These are phyloP conservation scores for Ridgeia piscesae DNA, from an alignment of 1,140 invertebrate genomes.

Conservation along the genomic window DNA sequence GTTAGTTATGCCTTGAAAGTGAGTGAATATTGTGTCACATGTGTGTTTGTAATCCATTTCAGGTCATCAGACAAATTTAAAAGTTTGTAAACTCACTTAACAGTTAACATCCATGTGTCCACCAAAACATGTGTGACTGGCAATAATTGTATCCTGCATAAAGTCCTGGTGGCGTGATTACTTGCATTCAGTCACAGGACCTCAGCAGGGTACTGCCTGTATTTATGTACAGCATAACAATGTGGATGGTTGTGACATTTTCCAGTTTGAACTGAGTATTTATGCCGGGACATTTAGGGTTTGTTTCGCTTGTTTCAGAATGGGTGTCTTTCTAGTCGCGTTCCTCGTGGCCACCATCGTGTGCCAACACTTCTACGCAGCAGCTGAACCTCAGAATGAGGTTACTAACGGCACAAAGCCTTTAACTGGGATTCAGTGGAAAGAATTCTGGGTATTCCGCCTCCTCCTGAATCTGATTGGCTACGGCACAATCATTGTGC, in stretches of 20 bases:
- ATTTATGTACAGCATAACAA: not conserved
- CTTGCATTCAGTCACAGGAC: not conserved
- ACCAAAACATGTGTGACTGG: no score
- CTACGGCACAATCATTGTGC: constrained; percentile 85
- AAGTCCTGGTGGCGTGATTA: not conserved
- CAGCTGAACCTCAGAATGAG: not conserved
- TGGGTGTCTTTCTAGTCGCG: not conserved
- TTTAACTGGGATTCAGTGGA: constrained; percentile 16
- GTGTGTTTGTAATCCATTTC: no score
- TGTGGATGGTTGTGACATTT: not conserved
- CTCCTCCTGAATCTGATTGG: constrained; percentile 75
- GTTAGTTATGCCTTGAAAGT: no score
- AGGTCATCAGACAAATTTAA: no score
- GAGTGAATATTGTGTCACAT: no score
- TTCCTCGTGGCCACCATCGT: not conserved
- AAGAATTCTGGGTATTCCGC: constrained; percentile 75
- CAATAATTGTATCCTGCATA: no score
- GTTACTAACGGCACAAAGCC: not conserved
- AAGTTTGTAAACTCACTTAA: no score
- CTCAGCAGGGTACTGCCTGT: not conserved
- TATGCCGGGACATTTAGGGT: not conserved
- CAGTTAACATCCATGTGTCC: no score
- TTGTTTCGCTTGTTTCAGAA: not conserved
- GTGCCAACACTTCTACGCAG: not conserved
- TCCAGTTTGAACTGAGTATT: not conserved